Percentiles rank a stretch among this genome's conserved stretches.
Evolutionary conservation across 2,113 vertebrate genomes (phyloP).

Genomic region (Mesitornis unicolor): DNA sequence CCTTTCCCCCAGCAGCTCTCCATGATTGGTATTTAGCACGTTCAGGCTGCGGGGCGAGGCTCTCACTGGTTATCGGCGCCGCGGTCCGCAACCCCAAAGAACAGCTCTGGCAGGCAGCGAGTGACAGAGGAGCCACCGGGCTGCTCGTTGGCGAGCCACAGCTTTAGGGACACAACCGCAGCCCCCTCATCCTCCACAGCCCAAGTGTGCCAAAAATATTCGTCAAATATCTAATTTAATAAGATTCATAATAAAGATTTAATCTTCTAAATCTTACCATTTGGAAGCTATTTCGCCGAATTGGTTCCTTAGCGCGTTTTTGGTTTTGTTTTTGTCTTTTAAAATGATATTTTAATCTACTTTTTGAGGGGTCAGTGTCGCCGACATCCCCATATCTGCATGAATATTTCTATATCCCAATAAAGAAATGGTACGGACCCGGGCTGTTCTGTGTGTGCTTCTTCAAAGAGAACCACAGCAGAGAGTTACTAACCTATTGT

Average conservation of each 20-base stretch:
- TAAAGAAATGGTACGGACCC: not conserved
- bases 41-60: not conserved
- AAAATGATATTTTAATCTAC: not conserved
- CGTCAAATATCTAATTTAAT: not conserved
- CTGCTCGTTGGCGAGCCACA: constrained; percentile 2
- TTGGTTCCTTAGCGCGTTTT: not conserved
- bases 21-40: constrained; percentile 49
- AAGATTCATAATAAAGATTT: not conserved
- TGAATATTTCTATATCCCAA: not conserved
- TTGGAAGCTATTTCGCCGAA: not conserved
- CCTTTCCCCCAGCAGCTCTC: constrained; percentile 10
- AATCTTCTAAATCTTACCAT: not conserved
- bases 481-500: constrained; percentile 77
- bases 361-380: not conserved
- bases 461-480: not conserved
- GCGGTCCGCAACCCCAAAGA: not conserved
- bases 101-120: constrained; percentile 30
- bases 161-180: not conserved
- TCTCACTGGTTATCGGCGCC: not conserved
- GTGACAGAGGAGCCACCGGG: not conserved
- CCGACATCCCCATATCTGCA: not conserved
- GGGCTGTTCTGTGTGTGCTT: not conserved
- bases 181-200: not conserved
- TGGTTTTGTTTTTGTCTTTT: not conserved
- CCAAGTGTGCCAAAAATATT: not conserved